Evolutionary conservation across 2,888 invertebrate genomes (phyloP), one percentile per base, ranked within the genome.

Genomic region (Hedychridium roseum): DNA sequence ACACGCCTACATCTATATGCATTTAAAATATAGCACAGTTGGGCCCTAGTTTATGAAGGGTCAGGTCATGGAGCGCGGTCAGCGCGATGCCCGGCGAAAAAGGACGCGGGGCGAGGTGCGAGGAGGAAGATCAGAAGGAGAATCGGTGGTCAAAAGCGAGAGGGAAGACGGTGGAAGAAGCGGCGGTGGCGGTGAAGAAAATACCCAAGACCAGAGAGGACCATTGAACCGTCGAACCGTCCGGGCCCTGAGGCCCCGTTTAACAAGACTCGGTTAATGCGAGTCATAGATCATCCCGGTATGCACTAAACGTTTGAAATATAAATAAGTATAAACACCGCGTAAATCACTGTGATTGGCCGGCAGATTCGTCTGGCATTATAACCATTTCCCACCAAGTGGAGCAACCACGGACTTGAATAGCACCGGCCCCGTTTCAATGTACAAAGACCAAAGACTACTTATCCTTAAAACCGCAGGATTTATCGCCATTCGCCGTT

Each of bases 31-130:
- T 73, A 74, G 72, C 73, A 70, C 72, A 73, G 75, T 76, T 73
- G 72, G 73, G 72, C 69, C 66, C 73, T 76, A 76, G 76, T 76
- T 76, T 76, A 76, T 75, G 76, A 76, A 76, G 76, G 76, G 73
- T 76, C 76, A 72, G 76, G 76, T 76, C 76, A 71, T 60, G 69
- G 64, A 46, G 72, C 58, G 50, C 56, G 67, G 60, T 57, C 61
- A 12, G 28, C 20, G 14, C 26, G 30, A 14, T 9, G 36, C 11
- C 45, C 36, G 46, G 47, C 30, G 27, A 20, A 42, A 28, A 23
- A 43, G 38, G 40, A 43, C 50, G 48, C 38, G n/a, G 31, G 12
- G 41, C 43, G 49, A 56, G 53, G 40, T 43, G 46, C 42, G 43
- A 31, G 35, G 43, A 36, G 39, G 28, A 36, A 40, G 45, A 40